These are phyloP conservation scores for Aythya baeri DNA, from an alignment of 2,113 vertebrate genomes.

Conservation along the genomic window DNA sequence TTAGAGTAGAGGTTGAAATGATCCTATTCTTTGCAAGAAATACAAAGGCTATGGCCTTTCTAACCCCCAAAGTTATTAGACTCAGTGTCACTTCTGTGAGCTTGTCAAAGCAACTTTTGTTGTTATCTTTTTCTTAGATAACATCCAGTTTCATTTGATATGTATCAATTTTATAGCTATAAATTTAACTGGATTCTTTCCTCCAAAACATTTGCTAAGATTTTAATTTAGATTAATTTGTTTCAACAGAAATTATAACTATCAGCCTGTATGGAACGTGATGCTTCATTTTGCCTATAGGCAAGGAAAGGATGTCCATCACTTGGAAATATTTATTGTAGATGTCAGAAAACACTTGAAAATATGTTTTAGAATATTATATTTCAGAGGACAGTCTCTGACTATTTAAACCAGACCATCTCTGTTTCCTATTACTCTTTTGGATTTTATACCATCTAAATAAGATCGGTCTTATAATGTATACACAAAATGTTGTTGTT, in stretches of 20 bases:
- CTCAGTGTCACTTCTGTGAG: background rate
- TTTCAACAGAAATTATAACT: background rate
- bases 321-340: background rate
- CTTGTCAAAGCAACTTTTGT: background rate
- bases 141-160: background rate
- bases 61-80: background rate
- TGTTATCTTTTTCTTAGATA: background rate
- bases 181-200: background rate
- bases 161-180: background rate
- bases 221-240: slow-evolving; percentile 57
- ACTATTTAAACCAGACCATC: background rate
- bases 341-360: background rate
- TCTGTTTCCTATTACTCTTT: background rate
- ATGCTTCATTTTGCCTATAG: background rate
- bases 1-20: background rate
- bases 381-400: background rate
- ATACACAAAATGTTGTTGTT: background rate
- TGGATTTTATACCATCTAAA: background rate
- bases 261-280: background rate
- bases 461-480: background rate
- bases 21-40: background rate
- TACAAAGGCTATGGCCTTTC: fast-evolving
- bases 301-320: background rate
- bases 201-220: background rate
- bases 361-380: background rate